Percentiles rank a stretch among this genome's conserved stretches.
phyloP scores from a whole-genome alignment of 2,113 vertebrate genomes.

The Chinchilla lanigera region DNA sequence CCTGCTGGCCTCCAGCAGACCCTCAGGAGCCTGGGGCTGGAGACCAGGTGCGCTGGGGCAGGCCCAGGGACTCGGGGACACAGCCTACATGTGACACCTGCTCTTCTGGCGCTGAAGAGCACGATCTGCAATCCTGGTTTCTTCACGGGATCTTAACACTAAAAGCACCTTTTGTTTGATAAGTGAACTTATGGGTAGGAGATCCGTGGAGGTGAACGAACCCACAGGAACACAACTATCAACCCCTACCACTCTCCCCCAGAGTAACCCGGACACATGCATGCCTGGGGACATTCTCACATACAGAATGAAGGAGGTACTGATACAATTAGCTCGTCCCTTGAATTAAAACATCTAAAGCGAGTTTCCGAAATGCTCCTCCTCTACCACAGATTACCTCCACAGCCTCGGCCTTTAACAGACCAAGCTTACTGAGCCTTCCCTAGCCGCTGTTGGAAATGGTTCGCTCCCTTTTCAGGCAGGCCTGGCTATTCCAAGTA shows the following conservation, averaged over 20 bases:
- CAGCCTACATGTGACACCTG: no score
- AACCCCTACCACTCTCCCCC: background rate
- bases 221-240: background rate
- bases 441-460: background rate
- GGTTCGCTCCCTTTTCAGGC: background rate
- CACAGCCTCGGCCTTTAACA: rapidly evolving
- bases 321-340: background rate
- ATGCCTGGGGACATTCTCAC: background rate
- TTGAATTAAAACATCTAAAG: background rate
- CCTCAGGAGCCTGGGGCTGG: no score
- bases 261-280: background rate
- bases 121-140: background rate
- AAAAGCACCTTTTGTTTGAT: background rate
- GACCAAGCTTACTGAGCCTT: background rate
- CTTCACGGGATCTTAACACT: background rate
- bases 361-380: background rate
- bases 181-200: background rate
- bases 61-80: background rate
- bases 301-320: background rate
- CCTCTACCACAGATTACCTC: background rate
- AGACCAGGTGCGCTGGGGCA: background rate
- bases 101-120: background rate
- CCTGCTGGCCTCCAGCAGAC: background rate
- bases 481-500: background rate
- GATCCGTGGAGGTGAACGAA: background rate